A percentile compares a stretch with the other conserved stretches of the same genome.
phyloP scores from a whole-genome alignment of 2,888 invertebrate genomes.

The Scaptomyza polygonia region DNA sequence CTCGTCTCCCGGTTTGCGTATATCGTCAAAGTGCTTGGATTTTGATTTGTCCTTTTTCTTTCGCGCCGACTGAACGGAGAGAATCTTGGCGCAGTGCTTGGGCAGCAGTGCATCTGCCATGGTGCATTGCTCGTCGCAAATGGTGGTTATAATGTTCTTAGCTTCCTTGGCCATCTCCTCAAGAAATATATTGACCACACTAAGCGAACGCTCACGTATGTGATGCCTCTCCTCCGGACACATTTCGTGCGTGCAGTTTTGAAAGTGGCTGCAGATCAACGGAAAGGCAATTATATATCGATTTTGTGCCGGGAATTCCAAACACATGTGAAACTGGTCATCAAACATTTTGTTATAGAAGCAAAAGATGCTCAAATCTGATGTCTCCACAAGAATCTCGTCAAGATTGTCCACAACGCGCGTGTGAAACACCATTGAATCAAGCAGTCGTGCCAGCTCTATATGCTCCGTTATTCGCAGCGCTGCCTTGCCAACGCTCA shows the following conservation, averaged over 20 bases:
- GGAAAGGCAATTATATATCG: conserved; percentile 99
- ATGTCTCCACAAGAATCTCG: conserved; percentile 97
- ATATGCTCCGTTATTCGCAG: conserved; percentile 92
- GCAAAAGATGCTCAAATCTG: conserved; percentile 98
- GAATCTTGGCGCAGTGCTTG: conserved; percentile 96
- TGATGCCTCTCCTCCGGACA: conserved; percentile 99
- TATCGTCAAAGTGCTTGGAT: conserved; percentile 93
- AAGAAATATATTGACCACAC: conserved; percentile 97
- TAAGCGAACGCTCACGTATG: conserved; percentile 96
- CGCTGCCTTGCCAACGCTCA: conserved; percentile 93
- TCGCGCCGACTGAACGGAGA: conserved; percentile 94
- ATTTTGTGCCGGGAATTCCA: conserved; percentile 99
- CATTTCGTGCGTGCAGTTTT: conserved; percentile 98
- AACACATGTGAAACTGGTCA: conserved; percentile 98
- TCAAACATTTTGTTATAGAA: conserved; percentile 99
- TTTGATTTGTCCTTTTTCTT: conserved; percentile 95
- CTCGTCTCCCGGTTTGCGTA: conserved; percentile 96
- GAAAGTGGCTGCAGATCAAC: conserved; percentile 98
- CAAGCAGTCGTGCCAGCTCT: conserved; percentile 95
- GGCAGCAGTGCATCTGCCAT: conserved; percentile 97
- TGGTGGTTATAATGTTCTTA: conserved; percentile 98
- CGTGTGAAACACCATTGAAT: conserved; percentile 98
- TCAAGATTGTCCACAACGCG: conserved; percentile 99
- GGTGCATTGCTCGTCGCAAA: conserved; percentile 99
- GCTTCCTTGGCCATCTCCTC: conserved; percentile 99